These are phyloP conservation scores for Polyodon spathula DNA, from an alignment of 2,113 vertebrate genomes.

Conservation along the genomic window DNA sequence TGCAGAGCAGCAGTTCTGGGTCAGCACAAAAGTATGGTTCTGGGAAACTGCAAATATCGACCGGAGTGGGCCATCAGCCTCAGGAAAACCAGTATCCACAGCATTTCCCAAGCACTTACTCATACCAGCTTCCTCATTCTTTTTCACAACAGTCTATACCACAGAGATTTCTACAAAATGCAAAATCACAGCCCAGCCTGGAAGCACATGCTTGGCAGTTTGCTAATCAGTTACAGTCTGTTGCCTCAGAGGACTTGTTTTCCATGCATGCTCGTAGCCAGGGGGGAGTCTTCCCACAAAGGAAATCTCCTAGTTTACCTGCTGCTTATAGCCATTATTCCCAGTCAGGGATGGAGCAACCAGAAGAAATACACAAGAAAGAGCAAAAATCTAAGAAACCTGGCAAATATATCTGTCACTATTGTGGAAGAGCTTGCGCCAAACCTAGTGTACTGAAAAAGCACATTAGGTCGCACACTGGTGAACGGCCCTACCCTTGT, in stretches of 20 bases:
- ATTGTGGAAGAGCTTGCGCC: constrained; percentile 92
- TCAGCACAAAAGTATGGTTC: constrained; percentile 73
- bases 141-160: constrained; percentile 85
- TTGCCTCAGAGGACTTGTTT: constrained; percentile 82
- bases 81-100: constrained; percentile 72
- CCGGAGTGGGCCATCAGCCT: constrained; percentile 58
- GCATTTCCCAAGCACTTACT: constrained; percentile 66
- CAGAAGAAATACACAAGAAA: constrained; percentile 85
- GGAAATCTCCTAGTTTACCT: constrained; percentile 82
- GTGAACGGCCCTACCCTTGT: constrained; percentile 91
- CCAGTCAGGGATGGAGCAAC: constrained; percentile 74
- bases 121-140: constrained; percentile 78
- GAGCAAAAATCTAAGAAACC: constrained; percentile 96
- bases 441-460: constrained; percentile 98
- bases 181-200: constrained; percentile 79
- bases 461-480: constrained; percentile 95
- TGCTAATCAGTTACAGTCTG: constrained; percentile 69
- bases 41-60: constrained; percentile 66
- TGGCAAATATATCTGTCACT: constrained; percentile 94
- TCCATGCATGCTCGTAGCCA: constrained; percentile 75
- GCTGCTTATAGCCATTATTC: constrained; percentile 82
- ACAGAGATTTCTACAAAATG: constrained; percentile 74
- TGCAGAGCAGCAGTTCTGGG: constrained; percentile 52
- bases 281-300: constrained; percentile 68
- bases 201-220: constrained; percentile 86